These are phyloP conservation scores for Drosophila colorata DNA, from an alignment of 2,888 invertebrate genomes.

Conservation along the genomic window DNA sequence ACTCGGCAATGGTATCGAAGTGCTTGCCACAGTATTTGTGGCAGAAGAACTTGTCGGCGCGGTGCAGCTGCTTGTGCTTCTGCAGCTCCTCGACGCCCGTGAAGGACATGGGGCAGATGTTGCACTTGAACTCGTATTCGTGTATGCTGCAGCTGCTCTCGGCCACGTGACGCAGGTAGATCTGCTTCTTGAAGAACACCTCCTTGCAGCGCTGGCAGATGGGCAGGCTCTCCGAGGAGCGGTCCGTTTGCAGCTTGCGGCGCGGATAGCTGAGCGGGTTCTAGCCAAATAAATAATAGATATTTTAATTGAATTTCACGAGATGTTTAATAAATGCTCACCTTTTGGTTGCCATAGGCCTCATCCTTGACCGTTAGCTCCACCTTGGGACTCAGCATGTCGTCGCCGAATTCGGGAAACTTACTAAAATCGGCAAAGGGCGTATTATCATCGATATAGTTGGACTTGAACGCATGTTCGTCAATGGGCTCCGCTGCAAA, in stretches of 20 bases:
- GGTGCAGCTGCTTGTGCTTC: conserved; percentile 76
- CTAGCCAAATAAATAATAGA: conserved; percentile 39
- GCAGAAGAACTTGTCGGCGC: conserved; percentile 79
- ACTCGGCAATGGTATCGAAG: conserved; percentile 79
- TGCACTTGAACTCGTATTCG: conserved; percentile 82
- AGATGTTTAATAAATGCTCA: background rate
- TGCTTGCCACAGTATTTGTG: conserved; percentile 83
- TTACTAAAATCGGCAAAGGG: conserved; percentile 76
- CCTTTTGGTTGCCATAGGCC: conserved; percentile 58
- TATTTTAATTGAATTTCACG: background rate
- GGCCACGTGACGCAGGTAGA: conserved; percentile 80
- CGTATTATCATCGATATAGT: conserved; percentile 70
- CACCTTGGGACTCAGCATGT: conserved; percentile 68
- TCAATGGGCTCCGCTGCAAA: conserved; percentile 73
- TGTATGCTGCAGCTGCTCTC: conserved; percentile 80
- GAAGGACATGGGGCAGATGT: conserved; percentile 83
- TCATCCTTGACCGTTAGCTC: conserved; percentile 70
- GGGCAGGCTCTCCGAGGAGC: conserved; percentile 75
- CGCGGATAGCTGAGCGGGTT: conserved; percentile 76
- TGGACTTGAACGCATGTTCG: conserved; percentile 69
- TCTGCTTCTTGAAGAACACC: conserved; percentile 82
- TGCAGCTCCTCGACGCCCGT: conserved; percentile 79
- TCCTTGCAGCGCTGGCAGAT: conserved; percentile 83
- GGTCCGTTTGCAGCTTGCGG: conserved; percentile 80
- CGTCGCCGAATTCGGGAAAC: conserved; percentile 58